Percentiles rank a stretch among this genome's conserved stretches.
Evolutionary conservation across 2,113 vertebrate genomes (phyloP).

Genomic region (Bubalus kerabau): DNA sequence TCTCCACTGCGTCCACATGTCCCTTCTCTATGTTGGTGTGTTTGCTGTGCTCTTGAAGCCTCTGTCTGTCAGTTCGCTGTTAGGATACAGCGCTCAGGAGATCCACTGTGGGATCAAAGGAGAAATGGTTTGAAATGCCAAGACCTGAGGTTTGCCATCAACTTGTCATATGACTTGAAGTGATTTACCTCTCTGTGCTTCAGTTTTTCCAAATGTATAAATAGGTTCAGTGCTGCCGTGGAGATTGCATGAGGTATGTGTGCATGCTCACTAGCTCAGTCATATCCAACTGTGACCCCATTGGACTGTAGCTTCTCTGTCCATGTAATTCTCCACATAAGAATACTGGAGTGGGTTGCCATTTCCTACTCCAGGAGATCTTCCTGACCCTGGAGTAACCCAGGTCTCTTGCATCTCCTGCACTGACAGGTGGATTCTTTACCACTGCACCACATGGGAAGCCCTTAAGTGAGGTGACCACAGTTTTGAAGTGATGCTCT

Average conservation of each 20-base stretch:
- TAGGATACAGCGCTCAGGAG: background rate
- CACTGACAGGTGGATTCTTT: background rate
- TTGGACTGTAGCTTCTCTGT: background rate
- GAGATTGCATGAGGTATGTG: background rate
- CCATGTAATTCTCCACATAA: background rate
- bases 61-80: background rate
- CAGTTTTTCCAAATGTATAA: background rate
- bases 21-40: background rate
- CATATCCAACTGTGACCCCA: fast-evolving
- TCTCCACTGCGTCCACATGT: background rate
- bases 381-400: background rate
- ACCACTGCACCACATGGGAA: fast-evolving
- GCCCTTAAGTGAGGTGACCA: background rate
- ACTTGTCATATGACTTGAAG: background rate
- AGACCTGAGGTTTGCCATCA: background rate
- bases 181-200: background rate
- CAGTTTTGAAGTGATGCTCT: background rate
- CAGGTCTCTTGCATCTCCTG: background rate
- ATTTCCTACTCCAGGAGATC: background rate
- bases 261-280: background rate
- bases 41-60: background rate
- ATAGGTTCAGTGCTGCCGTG: background rate
- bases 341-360: background rate
- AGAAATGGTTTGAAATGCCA: background rate
- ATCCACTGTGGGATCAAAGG: background rate